Evolutionary conservation across 2,113 vertebrate genomes (phyloP).

Genomic region (Glaucomys volans): DNA sequence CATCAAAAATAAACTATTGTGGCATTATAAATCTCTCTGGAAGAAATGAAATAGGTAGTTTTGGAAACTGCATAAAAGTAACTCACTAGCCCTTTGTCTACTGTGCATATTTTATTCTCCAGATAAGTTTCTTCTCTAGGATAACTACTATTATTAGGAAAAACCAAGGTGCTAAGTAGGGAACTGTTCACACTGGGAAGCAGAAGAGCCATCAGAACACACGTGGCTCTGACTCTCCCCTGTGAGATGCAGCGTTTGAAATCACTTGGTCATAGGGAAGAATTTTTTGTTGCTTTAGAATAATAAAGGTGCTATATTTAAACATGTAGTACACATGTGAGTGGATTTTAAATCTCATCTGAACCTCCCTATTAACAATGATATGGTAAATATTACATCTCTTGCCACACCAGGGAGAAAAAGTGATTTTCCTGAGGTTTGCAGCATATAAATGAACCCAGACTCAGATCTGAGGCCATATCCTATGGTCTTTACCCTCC

Average conservation of each 20-base stretch:
- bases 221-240: neutral
- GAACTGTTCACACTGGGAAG: neutral
- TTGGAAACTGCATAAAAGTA: neutral
- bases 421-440: slow-evolving; percentile 8
- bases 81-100: neutral
- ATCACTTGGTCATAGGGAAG: neutral
- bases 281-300: slow-evolving; percentile 35
- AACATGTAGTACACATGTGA: neutral
- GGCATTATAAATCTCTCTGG: neutral
- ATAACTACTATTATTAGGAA: neutral
- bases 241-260: neutral
- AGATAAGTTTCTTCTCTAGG: neutral
- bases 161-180: neutral
- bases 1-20: neutral
- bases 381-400: neutral
- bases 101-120: neutral
- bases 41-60: neutral
- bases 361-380: neutral
- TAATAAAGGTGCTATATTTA: neutral
- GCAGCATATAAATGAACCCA: neutral
- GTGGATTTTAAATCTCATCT: neutral
- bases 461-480: neutral
- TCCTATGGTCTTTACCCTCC: neutral
- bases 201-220: neutral
- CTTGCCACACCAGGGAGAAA: neutral